Base-by-base conservation (phyloP, 2,888 invertebrate species). In the Linyphia triangularis region DNA sequence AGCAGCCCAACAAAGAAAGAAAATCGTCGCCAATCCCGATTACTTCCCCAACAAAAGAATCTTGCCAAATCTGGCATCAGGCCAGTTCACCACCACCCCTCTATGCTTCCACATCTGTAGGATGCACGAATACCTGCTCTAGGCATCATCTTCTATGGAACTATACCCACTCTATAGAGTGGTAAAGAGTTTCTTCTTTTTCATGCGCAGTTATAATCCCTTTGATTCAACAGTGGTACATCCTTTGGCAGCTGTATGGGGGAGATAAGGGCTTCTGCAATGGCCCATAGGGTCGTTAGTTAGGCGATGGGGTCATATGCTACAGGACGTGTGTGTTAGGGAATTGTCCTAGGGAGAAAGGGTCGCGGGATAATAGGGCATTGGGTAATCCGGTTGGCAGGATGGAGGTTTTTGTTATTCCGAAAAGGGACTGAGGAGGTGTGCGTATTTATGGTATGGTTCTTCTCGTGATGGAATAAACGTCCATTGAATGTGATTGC, bases 221-320 rank as follows among this genome's bases (percentile, higher is more conserved):
- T 69, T 33, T 69, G 69, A 69, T 69, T 69, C 69, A n/a, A 69
- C 69, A 69, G 30, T 9, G 33, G 33, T 37, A 37, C 69, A 22
- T 69, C 10, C 33, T 16, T 33, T 30, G 37, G 69, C 33, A 33
- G 69, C 63, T 65, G 63, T 65, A 65, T 22, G 6, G 26, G 63
- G 22, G 33, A 30, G 69, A 69, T 69, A 69, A 69, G 33, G 22
- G 33, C 51, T n/a, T 13, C n/a, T 2, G 19, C 19, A 33, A 13
- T 16, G 63, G 28, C 26, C 9, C 9, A 16, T 33, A 19, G 69
- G 69, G 69, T 69, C 37, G 37, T 69, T 69, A 30, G 22, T 16
- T 30, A 10, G 69, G 33, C 24, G 22, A 3, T 30, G 13, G 69
- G 33, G 69, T 69, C 69, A 33, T 33, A 69, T 69, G 69, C 7